Evolutionary conservation across 2,797 vertebrate species (phyloP).

Genomic region (Clarias platycephalus): DNA sequence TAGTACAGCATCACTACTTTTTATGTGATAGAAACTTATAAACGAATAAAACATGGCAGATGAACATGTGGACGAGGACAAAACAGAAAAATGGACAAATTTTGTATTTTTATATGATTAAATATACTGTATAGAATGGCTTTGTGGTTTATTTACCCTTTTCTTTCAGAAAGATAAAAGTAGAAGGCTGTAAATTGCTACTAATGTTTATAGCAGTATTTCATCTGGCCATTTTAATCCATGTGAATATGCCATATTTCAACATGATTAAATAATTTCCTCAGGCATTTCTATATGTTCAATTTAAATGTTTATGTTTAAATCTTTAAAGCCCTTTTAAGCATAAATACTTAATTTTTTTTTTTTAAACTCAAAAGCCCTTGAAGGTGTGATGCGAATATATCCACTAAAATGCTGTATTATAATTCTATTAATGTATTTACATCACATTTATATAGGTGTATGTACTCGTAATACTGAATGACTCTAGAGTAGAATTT

Average conservation of each 20-base stretch:
- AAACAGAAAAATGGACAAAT: not conserved
- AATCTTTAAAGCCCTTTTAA: constrained; percentile 76
- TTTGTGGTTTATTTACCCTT: constrained; percentile 23
- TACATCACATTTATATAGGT: constrained; percentile 39
- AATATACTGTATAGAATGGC: constrained; percentile 30
- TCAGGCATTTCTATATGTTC: constrained; percentile 36
- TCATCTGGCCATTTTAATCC: constrained; percentile 39
- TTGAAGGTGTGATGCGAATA: constrained; percentile 57
- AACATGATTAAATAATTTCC: not conserved
- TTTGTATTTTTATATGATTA: not conserved
- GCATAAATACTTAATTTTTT: constrained; percentile 64
- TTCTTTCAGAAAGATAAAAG: constrained; percentile 25
- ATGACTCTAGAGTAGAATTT: constrained; percentile 32
- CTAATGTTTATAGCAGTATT: constrained; percentile 35
- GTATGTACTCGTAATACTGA: constrained; percentile 23
- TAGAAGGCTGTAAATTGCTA: constrained; percentile 31
- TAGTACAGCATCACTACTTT: not conserved
- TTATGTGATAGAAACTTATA: not conserved
- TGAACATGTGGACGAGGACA: not conserved
- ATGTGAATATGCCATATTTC: constrained; percentile 26
- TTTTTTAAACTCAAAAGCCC: constrained; percentile 72
- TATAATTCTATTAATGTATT: constrained; percentile 44
- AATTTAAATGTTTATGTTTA: constrained; percentile 54
- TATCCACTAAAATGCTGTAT: constrained; percentile 48
- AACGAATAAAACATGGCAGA: not conserved